Evolutionary conservation across 2,888 invertebrate species (phyloP), one percentile per base, ranked within the genome.

Genomic region (Halictus ligatus): DNA sequence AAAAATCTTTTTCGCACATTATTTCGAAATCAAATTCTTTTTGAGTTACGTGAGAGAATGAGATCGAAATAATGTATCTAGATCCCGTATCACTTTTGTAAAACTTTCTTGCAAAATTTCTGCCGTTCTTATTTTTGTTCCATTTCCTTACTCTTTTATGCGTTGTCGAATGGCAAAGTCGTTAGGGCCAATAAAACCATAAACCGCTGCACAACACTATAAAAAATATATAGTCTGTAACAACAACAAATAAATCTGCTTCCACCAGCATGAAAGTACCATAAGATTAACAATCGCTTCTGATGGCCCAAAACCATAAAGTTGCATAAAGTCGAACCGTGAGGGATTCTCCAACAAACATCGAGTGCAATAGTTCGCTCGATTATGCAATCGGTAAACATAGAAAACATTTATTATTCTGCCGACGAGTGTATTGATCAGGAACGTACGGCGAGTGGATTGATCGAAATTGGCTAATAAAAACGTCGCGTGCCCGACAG

Each of bases 391-490:
- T 64, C 64, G 29, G 64, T 13, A 18, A 64, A 64, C 64, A 64
- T 6, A 8, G 15, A 29, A 8, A 64, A 29, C 15, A 29, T 64
- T 64, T 15, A 64, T 64, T 64, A 64, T 64, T 64, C 64, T 15
- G 18, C 8, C 29, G 64, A 64, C 29, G 64, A 64, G 64, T 64
- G 64, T 15, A 64, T 64, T 15, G 64, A 29, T 29, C 29, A 29
- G 29, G 15, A 64, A 64, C 29, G 8, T 64, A 15, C 29, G 64
- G 6, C 15, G 64, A 18, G 6, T 29, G 18, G 64, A 64, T 64
- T 64, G 64, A 64, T 64, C 29, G 7, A 15, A 64, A 64, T 64
- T 64, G 64, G 29, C 64, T 64, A 64, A 64, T 64, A 29, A 64
- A 64, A 64, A 64, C 29, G 5, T 29, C n/a, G 64, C 29, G 15